Conservation (phyloP, 2,113 vertebrate species). For the Sclerurus mexicanus region DNA sequence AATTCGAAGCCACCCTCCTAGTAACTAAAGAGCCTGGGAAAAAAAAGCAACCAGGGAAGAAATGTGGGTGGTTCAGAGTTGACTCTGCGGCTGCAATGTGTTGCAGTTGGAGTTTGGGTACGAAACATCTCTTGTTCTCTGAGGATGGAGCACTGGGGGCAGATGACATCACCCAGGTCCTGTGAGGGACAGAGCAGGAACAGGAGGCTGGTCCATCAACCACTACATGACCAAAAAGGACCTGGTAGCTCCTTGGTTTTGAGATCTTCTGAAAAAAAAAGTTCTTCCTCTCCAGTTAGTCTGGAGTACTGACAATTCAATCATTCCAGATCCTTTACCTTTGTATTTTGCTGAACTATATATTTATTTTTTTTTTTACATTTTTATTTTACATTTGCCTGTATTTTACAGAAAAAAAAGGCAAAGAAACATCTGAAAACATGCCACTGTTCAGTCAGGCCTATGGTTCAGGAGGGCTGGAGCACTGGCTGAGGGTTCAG, state of each 20-base stretch:
- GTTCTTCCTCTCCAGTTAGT: neutral
- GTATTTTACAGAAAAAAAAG: neutral
- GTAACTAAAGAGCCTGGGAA: neutral
- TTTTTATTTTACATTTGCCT: neutral
- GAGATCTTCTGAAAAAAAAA: neutral
- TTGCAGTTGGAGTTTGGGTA: neutral
- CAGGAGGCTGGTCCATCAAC: neutral
- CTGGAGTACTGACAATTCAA: neutral
- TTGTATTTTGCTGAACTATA: neutral
- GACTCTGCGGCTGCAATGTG: neutral
- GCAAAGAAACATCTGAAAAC: neutral
- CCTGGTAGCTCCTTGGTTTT: neutral
- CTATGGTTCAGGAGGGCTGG: neutral
- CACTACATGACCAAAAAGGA: neutral
- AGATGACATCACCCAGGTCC: neutral
- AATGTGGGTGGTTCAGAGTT: neutral
- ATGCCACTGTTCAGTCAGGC: neutral
- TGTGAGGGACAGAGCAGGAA: rapidly evolving
- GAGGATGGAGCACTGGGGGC: neutral
- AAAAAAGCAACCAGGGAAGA: neutral
- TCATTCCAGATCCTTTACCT: neutral
- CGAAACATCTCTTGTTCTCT: neutral
- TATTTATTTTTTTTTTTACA: rapidly evolving
- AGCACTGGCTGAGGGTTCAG: neutral
- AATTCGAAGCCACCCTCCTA: neutral